phyloP scores from a whole-genome alignment of 1,140 invertebrate genomes.

The Hylyphantes graminicola region DNA sequence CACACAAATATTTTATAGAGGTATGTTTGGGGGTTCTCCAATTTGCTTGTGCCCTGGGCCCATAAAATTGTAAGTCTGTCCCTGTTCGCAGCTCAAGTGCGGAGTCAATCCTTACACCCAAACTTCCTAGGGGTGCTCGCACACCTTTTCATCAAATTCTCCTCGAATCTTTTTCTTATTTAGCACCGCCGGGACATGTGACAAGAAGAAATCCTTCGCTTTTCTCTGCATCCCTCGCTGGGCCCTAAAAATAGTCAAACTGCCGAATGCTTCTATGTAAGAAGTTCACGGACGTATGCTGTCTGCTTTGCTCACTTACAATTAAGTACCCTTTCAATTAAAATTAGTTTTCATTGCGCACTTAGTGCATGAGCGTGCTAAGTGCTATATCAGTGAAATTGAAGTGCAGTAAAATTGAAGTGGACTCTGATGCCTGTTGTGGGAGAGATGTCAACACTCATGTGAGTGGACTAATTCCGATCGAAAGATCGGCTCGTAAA shows the following conservation, averaged over 20 bases:
- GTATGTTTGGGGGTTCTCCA: no score
- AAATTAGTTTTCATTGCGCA: no score
- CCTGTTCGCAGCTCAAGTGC: no score
- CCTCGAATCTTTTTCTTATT: conserved; percentile 14
- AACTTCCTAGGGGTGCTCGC: background rate
- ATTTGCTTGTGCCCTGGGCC: no score
- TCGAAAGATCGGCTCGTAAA: conserved; percentile 1
- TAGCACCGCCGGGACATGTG: conserved; percentile 14
- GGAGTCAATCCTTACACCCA: no score
- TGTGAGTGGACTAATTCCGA: conserved; percentile 26
- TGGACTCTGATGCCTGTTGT: no score
- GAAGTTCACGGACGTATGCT: conserved; percentile 34
- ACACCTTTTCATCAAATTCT: conserved; percentile 31
- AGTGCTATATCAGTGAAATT: no score
- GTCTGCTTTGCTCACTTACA: conserved; percentile 2
- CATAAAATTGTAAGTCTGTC: no score
- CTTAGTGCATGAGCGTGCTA: no score
- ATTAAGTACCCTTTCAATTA: no score
- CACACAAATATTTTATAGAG: no score
- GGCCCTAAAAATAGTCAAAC: conserved; percentile 34
- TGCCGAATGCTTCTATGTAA: conserved; percentile 1
- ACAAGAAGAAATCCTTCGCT: conserved; percentile 22
- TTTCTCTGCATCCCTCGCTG: conserved; percentile 6
- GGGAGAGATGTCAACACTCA: background rate
- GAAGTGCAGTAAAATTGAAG: no score